Evolutionary conservation across 2,888 invertebrate genomes (phyloP).

Genomic region (Spodoptera littoralis): DNA sequence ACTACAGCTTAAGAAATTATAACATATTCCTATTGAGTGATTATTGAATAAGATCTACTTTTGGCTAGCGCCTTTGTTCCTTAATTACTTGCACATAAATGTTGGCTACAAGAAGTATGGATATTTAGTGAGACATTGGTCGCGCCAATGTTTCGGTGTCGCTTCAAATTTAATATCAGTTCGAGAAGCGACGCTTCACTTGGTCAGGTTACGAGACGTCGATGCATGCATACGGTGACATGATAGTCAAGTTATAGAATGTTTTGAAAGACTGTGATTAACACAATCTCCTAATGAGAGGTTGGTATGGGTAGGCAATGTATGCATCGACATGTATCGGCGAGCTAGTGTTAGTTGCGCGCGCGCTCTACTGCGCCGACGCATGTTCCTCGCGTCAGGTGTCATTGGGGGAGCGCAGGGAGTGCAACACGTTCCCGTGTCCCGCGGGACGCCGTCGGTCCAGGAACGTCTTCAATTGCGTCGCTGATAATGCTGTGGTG

Average conservation of each 20-base stretch:
- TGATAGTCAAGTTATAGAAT: constrained; percentile 14
- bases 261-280: too few relatives aligned
- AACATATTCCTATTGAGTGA: constrained; percentile 64
- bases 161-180: constrained; percentile 48
- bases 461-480: constrained; percentile 82
- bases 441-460: constrained; percentile 84
- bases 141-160: constrained; percentile 19
- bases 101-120: constrained; percentile 46
- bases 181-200: constrained; percentile 46
- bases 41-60: constrained; percentile 62
- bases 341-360: constrained; percentile 21
- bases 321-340: constrained; percentile 38
- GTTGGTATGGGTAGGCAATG: constrained; percentile 6
- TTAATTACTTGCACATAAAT: constrained; percentile 49
- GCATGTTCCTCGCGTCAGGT: constrained; percentile 68
- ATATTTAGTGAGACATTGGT: constrained; percentile 32
- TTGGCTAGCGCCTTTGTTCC: constrained; percentile 59
- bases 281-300: not conserved
- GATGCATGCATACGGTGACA: constrained; percentile 39
- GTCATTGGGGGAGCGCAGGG: constrained; percentile 80
- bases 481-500: constrained; percentile 70
- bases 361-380: constrained; percentile 20
- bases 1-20: constrained; percentile 67
- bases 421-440: constrained; percentile 74
- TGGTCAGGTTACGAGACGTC: constrained; percentile 19